Evolutionary conservation across 2,113 vertebrate species (phyloP).

Genomic region (Arizona elegans): DNA sequence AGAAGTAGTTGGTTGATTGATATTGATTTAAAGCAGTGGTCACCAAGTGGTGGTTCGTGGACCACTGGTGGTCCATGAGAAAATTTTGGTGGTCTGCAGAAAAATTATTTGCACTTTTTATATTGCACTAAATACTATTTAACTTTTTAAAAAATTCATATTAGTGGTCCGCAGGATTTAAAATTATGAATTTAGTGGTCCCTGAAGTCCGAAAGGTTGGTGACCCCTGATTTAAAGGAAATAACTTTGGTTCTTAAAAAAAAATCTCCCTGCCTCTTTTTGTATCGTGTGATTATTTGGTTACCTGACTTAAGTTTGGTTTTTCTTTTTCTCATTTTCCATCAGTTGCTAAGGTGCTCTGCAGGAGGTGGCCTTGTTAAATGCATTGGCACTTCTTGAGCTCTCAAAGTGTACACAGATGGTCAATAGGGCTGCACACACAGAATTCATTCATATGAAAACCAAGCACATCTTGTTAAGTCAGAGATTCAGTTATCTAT

Average conservation of each 20-base stretch:
- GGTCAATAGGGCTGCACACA: neutral
- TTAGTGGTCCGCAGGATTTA: too few species aligned
- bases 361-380: neutral
- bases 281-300: neutral
- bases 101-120: too few species aligned
- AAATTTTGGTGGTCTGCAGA: too few species aligned
- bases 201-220: too few species aligned
- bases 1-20: neutral
- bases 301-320: neutral
- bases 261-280: neutral
- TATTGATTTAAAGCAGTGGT: neutral
- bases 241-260: neutral
- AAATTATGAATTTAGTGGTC: too few species aligned
- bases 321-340: neutral
- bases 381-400: neutral
- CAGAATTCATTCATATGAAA: neutral
- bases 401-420: accelerated
- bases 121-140: too few species aligned
- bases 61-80: too few species aligned
- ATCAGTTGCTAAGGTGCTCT: neutral
- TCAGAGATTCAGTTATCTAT: neutral
- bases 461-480: neutral
- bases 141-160: too few species aligned
- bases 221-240: neutral
- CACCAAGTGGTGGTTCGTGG: too few species aligned